Base-by-base conservation (phyloP, 2,113 vertebrate species). In the Heterochromis multidens region DNA sequence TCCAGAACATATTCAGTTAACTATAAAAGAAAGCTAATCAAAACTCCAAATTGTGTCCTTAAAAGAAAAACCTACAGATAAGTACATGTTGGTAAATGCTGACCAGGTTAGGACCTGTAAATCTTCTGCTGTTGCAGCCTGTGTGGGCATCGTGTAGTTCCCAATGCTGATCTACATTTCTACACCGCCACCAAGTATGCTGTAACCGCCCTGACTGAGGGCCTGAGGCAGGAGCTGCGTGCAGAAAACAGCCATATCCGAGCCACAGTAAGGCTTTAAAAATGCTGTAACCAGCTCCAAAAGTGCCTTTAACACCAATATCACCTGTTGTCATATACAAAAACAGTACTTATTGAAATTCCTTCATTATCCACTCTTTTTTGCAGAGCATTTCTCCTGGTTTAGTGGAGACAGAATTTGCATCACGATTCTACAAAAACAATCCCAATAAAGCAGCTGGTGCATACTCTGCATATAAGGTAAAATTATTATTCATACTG, bases 141-240 rank as follows among this genome's bases (percentile, higher is more conserved):
- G 40, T 29, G 65, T 19, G 65, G 65, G 14, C 65, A 72, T 29
- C 4, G 1, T 19, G 65, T 72, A 5, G 0, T 12, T 49, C 65
- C 65, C 17, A 1, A 7, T 29, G 3, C 40, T 29, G 43, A 49
- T 29, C 23, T 29, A 6, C 40, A 72, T 72, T 72, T 72, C 65
- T 72, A 72, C 65, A 72, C 23, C 1, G 40, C 40, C 40, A 72
- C 65, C 4, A 72, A 72, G 65, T 72, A 29, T 46, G 65, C 65
- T 72, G 65, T 72, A 49, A 72, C 65, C 16, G 40, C 65, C 1
- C 25, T 72, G 85, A 98, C 97, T 0, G 97, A 99, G 91, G 65
- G 37, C 0, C 65, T 70, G 37, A 70, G 65, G 14, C 65, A 70
- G 37, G 65, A 70, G 65, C 65, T 70, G 23, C 65, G 0, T 27